A percentile compares a stretch with the other conserved stretches of the same genome.
Conservation (phyloP, 1,140 invertebrate species). For the Cherax quadricarinatus region DNA sequence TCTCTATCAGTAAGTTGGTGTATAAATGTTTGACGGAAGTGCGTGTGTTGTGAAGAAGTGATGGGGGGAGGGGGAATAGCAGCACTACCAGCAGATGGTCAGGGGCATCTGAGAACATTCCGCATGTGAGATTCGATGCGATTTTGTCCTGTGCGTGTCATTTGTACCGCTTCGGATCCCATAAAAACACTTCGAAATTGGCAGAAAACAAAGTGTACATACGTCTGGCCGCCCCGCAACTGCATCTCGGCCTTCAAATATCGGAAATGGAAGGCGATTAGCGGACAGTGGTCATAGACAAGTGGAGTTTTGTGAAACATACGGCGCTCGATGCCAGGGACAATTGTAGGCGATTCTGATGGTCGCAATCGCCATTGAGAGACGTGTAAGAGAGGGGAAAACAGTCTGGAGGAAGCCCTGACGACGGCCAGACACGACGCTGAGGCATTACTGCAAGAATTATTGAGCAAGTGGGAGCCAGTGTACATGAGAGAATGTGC, state of each 20-base stretch:
- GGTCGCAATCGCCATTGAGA: constrained; percentile 41
- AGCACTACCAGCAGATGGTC: not conserved
- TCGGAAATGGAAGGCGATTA: constrained; percentile 56
- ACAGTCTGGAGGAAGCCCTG: not conserved
- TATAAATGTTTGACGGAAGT: too few relatives aligned
- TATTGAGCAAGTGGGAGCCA: not conserved
- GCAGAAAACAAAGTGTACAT: constrained; percentile 53
- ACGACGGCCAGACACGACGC: constrained; percentile 46
- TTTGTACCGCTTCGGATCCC: constrained; percentile 22
- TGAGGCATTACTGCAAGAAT: not conserved
- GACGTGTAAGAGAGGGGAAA: constrained; percentile 32
- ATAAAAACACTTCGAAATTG: constrained; percentile 46
- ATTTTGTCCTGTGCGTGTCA: not conserved
- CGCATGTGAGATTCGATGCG: not conserved
- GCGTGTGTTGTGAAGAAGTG: not conserved
- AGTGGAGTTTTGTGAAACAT: constrained; percentile 21
- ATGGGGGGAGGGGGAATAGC: not conserved
- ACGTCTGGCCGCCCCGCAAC: constrained; percentile 16
- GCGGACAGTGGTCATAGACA: constrained; percentile 2
- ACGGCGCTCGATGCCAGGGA: not conserved
- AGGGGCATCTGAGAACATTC: not conserved
- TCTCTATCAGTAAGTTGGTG: too few relatives aligned
- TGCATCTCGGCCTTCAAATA: constrained; percentile 17
- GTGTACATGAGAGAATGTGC: not conserved
- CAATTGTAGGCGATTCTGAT: not conserved